phyloP scores from a whole-genome alignment of 2,113 vertebrate species.

The Raja brachyura region DNA sequence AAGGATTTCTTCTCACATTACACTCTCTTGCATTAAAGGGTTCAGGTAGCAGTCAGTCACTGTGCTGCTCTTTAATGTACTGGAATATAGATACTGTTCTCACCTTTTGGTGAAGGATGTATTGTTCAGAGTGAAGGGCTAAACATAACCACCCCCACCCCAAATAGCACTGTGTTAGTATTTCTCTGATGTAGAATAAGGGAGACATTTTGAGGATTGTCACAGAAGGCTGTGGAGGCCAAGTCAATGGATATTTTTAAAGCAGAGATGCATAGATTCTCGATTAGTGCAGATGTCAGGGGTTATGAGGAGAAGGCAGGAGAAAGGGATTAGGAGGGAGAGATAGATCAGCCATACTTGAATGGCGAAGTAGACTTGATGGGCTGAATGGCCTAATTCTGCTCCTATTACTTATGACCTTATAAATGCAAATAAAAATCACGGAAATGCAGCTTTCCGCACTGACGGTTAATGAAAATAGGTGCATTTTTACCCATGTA shows the following conservation, averaged over 20 bases:
- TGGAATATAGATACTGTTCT: not conserved
- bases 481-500: not conserved
- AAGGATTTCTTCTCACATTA: not conserved
- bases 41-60: not conserved
- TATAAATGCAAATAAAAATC: not conserved
- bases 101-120: not conserved
- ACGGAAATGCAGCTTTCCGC: not conserved
- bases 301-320: no score
- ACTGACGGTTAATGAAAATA: not conserved
- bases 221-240: no score
- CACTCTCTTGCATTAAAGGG: not conserved
- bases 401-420: no score
- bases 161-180: not conserved
- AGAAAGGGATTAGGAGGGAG: no score
- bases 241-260: no score
- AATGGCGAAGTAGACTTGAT: no score
- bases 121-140: not conserved
- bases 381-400: no score
- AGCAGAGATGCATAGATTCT: no score
- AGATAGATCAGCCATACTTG: no score
- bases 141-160: not conserved
- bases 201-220: not conserved
- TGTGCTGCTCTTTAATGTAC: not conserved
- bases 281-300: no score
- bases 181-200: not conserved